Evolutionary conservation across 2,888 invertebrate species (phyloP).

Genomic region (Lycocerus yunnanus): DNA sequence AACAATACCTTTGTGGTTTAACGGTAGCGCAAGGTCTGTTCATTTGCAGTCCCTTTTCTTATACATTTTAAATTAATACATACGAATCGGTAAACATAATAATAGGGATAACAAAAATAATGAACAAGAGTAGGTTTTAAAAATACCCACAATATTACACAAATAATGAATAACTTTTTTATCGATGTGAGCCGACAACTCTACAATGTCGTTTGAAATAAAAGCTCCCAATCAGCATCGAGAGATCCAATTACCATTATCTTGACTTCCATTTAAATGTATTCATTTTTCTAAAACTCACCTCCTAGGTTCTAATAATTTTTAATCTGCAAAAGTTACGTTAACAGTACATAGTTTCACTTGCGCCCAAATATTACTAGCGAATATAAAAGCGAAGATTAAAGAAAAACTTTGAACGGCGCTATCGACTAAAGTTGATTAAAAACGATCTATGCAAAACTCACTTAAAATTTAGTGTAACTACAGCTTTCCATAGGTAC

Average conservation of each 20-base stretch:
- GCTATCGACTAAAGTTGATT: too few relatives aligned
- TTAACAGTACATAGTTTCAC: too few relatives aligned
- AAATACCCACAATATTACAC: background rate
- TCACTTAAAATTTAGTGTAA: too few relatives aligned
- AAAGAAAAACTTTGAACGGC: too few relatives aligned
- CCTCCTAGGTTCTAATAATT: background rate
- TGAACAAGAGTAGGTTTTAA: background rate
- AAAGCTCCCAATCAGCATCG: background rate
- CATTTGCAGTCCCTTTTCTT: conserved; percentile 19
- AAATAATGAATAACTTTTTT: background rate
- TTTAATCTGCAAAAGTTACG: too few relatives aligned
- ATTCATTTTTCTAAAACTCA: background rate
- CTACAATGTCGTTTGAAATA: background rate
- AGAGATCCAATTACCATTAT: background rate
- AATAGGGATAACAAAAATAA: background rate
- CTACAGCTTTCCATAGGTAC: too few relatives aligned
- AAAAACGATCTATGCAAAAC: too few relatives aligned
- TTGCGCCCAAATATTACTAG: too few relatives aligned
- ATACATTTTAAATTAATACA: conserved; percentile 17
- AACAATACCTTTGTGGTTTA: conserved; percentile 29
- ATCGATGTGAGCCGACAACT: background rate
- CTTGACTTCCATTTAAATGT: background rate
- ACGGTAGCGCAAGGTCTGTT: conserved; percentile 23
- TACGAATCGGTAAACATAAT: conserved; percentile 9
- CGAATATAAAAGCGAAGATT: too few relatives aligned